phyloP scores from a whole-genome alignment of 35 echinoderm and acorn worm species.

The Holothuria glaberrima region DNA sequence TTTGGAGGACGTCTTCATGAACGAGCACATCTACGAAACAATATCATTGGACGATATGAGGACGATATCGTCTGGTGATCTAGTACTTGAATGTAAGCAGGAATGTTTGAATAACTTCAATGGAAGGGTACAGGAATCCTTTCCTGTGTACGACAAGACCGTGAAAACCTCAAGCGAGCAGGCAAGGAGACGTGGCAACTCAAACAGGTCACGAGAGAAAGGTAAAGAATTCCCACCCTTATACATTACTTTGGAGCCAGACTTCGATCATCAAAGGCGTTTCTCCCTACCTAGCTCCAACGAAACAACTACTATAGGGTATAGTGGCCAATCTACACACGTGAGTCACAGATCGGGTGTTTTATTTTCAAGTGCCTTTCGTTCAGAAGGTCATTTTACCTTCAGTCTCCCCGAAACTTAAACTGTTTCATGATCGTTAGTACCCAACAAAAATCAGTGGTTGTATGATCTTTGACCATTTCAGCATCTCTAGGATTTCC shows the following conservation, averaged over 20 bases:
- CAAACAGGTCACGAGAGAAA: background rate
- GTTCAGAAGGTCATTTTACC: too few species aligned
- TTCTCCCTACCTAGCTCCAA: background rate
- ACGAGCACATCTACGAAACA: conserved; percentile 35
- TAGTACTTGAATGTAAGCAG: background rate
- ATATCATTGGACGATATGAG: conserved; percentile 9
- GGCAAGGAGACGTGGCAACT: background rate
- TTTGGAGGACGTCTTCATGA: conserved; percentile 22
- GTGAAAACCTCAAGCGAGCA: background rate
- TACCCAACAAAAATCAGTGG: too few species aligned
- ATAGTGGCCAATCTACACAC: too few species aligned
- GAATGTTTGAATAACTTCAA: background rate
- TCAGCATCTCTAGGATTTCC: too few species aligned
- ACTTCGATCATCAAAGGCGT: background rate
- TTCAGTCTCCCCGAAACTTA: too few species aligned
- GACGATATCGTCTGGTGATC: background rate
- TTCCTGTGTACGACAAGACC: background rate
- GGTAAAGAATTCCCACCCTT: background rate
- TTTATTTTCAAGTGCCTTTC: too few species aligned
- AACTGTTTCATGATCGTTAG: too few species aligned
- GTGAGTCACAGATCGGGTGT: too few species aligned
- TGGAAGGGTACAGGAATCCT: background rate
- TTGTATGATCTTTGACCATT: too few species aligned
- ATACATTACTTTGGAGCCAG: background rate
- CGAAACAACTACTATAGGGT: too few species aligned